Percentiles rank a stretch among this genome's conserved stretches.
phyloP scores from a whole-genome alignment of 92 coral and sea anemone species.

The Siderastrea radians region DNA sequence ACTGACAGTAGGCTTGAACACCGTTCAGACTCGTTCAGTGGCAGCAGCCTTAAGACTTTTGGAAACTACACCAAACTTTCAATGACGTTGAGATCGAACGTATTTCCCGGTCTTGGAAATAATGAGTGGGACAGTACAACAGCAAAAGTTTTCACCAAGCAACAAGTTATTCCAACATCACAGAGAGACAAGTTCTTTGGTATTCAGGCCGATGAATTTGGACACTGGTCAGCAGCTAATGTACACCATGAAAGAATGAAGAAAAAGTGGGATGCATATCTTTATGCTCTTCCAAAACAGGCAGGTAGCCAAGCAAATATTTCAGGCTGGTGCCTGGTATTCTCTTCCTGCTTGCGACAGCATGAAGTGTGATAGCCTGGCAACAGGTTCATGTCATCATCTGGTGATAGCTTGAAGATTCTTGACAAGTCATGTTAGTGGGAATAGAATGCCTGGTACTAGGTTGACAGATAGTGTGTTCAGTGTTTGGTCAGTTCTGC shows the following conservation, averaged over 20 bases:
- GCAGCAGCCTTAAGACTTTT: not conserved
- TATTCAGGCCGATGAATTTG: constrained; percentile 87
- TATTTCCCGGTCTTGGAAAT: constrained; percentile 96
- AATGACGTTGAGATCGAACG: constrained; percentile 83
- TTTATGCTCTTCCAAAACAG: constrained; percentile 79
- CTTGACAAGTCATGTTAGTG: no score
- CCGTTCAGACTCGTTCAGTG: not conserved
- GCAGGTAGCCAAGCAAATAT: constrained; percentile 73
- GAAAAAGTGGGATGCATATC: constrained; percentile 90
- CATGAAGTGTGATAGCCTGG: no score
- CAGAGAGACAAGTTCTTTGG: constrained; percentile 87
- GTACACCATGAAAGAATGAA: constrained; percentile 95
- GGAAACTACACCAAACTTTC: constrained; percentile 77
- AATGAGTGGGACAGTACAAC: constrained; percentile 89
- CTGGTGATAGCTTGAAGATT: no score
- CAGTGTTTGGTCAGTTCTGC: no score
- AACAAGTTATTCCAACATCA: constrained; percentile 66
- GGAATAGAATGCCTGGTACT: no score
- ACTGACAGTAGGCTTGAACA: not conserved
- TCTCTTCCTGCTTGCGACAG: no score
- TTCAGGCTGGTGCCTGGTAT: not conserved
- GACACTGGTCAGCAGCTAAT: constrained; percentile 95
- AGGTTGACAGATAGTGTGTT: no score
- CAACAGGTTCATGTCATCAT: no score
- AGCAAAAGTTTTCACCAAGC: constrained; percentile 65